These are phyloP conservation scores for Nothobranchius kuhntae DNA, from an alignment of 2,113 vertebrate genomes.

Conservation along the genomic window DNA sequence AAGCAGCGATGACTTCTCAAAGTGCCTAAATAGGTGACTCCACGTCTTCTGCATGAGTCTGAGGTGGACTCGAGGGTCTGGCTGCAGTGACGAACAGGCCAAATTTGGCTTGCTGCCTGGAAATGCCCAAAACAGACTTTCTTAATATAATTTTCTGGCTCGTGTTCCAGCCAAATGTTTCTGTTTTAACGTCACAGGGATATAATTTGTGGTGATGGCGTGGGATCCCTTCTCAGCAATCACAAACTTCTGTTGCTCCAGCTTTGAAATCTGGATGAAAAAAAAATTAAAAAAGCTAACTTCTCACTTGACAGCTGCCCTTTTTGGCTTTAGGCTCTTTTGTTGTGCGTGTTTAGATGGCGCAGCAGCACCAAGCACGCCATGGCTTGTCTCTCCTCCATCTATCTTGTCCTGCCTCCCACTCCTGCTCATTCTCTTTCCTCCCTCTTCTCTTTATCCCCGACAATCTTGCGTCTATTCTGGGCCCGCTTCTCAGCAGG, in stretches of 20 bases:
- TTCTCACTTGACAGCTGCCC: not conserved
- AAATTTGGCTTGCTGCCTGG: conserved; percentile 16
- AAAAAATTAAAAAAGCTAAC: conserved; percentile 24
- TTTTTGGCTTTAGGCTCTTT: conserved; percentile 12
- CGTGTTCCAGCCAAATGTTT: conserved; percentile 28
- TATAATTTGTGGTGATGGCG: conserved; percentile 52
- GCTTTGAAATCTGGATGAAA: conserved; percentile 39
- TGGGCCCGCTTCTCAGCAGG: conserved; percentile 54
- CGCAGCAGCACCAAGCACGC: not conserved
- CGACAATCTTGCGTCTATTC: conserved; percentile 68
- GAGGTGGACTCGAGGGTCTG: conserved; percentile 25
- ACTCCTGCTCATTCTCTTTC: conserved; percentile 48
- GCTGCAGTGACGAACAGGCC: conserved; percentile 2
- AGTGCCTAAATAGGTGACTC: conserved; percentile 4
- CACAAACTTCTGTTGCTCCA: conserved; percentile 55
- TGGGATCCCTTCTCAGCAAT: conserved; percentile 68
- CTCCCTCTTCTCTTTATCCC: conserved; percentile 59
- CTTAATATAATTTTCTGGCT: conserved; percentile 31
- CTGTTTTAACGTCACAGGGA: conserved; percentile 47
- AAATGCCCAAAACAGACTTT: conserved; percentile 38
- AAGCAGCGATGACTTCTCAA: conserved; percentile 18
- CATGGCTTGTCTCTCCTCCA: conserved; percentile 22
- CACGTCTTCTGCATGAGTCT: conserved; percentile 8
- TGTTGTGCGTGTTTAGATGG: not conserved
- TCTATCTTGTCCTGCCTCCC: conserved; percentile 58